phyloP scores from a whole-genome alignment of 1,140 invertebrate genomes.

The Sitophilus oryzae region DNA sequence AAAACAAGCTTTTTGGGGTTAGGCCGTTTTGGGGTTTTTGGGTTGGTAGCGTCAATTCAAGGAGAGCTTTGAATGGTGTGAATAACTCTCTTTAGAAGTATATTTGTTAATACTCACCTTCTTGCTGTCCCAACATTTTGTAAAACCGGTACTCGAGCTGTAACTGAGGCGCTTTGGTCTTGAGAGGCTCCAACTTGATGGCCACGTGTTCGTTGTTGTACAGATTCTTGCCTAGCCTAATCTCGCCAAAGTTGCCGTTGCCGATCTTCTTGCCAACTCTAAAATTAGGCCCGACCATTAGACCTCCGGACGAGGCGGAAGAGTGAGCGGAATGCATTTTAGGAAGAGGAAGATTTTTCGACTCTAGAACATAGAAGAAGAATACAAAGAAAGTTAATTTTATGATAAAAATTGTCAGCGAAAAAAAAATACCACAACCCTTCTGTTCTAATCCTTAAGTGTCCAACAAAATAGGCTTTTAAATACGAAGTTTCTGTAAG shows the following conservation, averaged over 20 bases:
- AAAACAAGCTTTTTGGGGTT: too few species aligned
- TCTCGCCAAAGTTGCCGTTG: constrained; percentile 99
- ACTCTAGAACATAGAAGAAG: constrained; percentile 23
- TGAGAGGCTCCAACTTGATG: constrained; percentile 99
- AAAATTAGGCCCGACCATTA: constrained; percentile 99
- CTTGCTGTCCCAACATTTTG: constrained; percentile 93
- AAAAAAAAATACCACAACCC: constrained; percentile 7
- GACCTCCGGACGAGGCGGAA: constrained; percentile 46
- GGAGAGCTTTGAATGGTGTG: neutral
- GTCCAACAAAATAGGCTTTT: too few species aligned
- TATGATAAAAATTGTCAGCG: too few species aligned
- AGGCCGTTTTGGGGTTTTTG: too few species aligned
- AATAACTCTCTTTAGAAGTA: too few species aligned
- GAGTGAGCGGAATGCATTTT: constrained; percentile 24
- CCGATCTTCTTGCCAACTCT: constrained; percentile 99
- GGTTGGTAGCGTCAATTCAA: too few species aligned
- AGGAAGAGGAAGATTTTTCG: constrained; percentile 19
- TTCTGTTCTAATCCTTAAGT: neutral
- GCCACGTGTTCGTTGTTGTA: constrained; percentile 99
- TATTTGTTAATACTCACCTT: too few species aligned
- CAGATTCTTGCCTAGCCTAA: constrained; percentile 96
- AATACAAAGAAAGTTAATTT: too few species aligned
- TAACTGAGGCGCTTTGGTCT: constrained; percentile 98
- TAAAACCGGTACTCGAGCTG: constrained; percentile 99
- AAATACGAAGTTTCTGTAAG: too few species aligned